A percentile compares a stretch with the other conserved stretches of the same genome.
Evolutionary conservation across 2,113 vertebrate genomes (phyloP).

Genomic region (Cryptomyrus ogoouensis): DNA sequence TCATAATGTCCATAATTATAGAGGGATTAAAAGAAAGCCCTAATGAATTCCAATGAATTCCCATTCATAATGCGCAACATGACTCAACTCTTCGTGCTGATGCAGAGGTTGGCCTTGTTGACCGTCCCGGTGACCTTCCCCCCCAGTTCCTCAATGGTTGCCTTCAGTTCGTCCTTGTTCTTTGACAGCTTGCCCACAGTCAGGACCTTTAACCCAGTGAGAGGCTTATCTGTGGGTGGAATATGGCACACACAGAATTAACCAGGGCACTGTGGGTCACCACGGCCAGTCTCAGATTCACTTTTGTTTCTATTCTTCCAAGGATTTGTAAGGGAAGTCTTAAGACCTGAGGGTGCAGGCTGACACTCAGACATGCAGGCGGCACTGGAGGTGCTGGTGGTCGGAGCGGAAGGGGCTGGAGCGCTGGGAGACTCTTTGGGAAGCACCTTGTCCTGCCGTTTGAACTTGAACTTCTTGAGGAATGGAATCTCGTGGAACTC

Average conservation of each 20-base stretch:
- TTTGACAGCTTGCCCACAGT: constrained; percentile 78
- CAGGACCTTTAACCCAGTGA: constrained; percentile 81
- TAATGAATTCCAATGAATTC: not conserved
- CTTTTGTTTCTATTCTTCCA: not conserved
- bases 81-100: constrained; percentile 79
- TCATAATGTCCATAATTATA: not conserved
- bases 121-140: constrained; percentile 75
- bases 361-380: constrained; percentile 32
- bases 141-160: constrained; percentile 74
- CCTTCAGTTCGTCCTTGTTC: constrained; percentile 88
- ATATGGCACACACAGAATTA: not conserved
- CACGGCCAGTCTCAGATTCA: too few species aligned
- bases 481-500: constrained; percentile 85
- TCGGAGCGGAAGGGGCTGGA: constrained; percentile 35
- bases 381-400: constrained; percentile 47
- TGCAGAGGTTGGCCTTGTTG: constrained; percentile 79
- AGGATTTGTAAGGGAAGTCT: not conserved
- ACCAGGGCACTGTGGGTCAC: not conserved
- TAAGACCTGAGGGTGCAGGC: constrained; percentile 62
- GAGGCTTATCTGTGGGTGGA: constrained; percentile 70
- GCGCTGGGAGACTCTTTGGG: constrained; percentile 54
- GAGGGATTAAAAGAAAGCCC: not conserved
- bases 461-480: constrained; percentile 92
- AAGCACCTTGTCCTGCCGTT: constrained; percentile 78
- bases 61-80: not conserved